phyloP scores from a whole-genome alignment of 1,140 invertebrate species.

The Drosophila grimshawi region DNA sequence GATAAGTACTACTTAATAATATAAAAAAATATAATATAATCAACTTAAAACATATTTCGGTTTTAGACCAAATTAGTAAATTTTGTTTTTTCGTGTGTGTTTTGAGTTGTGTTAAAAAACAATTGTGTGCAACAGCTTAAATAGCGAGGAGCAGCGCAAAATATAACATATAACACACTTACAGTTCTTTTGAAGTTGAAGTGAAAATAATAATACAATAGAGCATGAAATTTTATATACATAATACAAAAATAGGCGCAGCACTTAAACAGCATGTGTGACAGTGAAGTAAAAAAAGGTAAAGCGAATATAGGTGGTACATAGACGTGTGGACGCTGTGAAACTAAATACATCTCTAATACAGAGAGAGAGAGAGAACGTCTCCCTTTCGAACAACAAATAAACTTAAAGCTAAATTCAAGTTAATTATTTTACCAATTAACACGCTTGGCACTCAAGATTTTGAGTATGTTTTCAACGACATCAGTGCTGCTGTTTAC shows the following conservation, averaged over 20 bases:
- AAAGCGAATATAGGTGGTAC: conserved; percentile 59
- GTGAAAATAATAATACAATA: conserved; percentile 68
- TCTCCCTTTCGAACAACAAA: conserved; percentile 29
- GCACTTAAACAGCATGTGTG: conserved; percentile 35
- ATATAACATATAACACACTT: conserved; percentile 57
- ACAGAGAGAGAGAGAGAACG: conserved; percentile 26
- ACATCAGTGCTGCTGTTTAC: conserved; percentile 89
- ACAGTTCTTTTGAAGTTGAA: conserved; percentile 67
- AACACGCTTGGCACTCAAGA: conserved; percentile 84
- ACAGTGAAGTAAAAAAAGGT: conserved; percentile 55
- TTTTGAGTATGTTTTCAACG: conserved; percentile 88
- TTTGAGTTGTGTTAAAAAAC: conserved; percentile 35
- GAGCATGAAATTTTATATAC: conserved; percentile 63
- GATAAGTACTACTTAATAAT: conserved; percentile 51
- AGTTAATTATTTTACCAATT: conserved; percentile 81
- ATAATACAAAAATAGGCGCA: conserved; percentile 40
- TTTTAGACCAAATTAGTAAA: conserved; percentile 34
- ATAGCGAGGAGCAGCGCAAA: conserved; percentile 11
- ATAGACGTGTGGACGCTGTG: conserved; percentile 35
- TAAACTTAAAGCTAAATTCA: conserved; percentile 28
- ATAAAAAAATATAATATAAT: conserved; percentile 36
- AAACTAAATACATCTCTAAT: conserved; percentile 62
- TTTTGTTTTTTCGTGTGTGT: conserved; percentile 36
- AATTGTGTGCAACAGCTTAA: conserved; percentile 29
- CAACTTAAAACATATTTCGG: conserved; percentile 44